These are phyloP conservation scores for Erannis defoliaria DNA, from an alignment of 2,888 invertebrate species.

Conservation along the genomic window DNA sequence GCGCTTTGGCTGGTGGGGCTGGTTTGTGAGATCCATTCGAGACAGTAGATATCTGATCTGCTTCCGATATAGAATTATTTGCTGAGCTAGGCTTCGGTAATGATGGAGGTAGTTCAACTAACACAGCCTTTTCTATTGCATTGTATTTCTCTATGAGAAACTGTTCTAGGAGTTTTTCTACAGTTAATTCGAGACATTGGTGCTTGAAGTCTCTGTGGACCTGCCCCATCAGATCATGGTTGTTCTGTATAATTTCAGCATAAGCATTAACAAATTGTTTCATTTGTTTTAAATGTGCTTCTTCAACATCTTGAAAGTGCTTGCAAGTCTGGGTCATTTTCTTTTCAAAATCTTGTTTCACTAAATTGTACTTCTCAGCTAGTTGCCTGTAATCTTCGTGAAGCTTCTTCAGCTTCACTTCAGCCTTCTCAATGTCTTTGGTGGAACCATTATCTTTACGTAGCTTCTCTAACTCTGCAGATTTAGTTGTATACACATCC, in stretches of 20 bases:
- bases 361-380: slow-evolving; percentile 96
- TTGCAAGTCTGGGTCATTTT: slow-evolving; percentile 97
- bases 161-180: slow-evolving; percentile 96
- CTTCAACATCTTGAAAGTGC: slow-evolving; percentile 98
- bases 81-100: slow-evolving; percentile 81
- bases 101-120: slow-evolving; percentile 76
- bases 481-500: slow-evolving; percentile 95
- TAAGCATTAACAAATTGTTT: slow-evolving; percentile 97
- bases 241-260: slow-evolving; percentile 94
- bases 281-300: slow-evolving; percentile 97
- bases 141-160: slow-evolving; percentile 97
- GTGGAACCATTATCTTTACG: slow-evolving; percentile 95
- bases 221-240: slow-evolving; percentile 96
- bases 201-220: slow-evolving; percentile 97
- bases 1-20: slow-evolving; percentile 77
- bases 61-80: slow-evolving; percentile 84
- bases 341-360: slow-evolving; percentile 97
- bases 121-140: slow-evolving; percentile 97
- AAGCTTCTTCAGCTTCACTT: slow-evolving; percentile 96
- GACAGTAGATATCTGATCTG: slow-evolving; percentile 80
- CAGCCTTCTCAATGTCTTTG: slow-evolving; percentile 97
- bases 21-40: slow-evolving; percentile 84
- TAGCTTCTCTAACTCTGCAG: slow-evolving; percentile 95
- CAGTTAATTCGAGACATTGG: slow-evolving; percentile 96
- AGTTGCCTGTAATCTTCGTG: slow-evolving; percentile 97